phyloP scores from a whole-genome alignment of 1,140 invertebrate genomes.

The Bombus sylvicola region DNA sequence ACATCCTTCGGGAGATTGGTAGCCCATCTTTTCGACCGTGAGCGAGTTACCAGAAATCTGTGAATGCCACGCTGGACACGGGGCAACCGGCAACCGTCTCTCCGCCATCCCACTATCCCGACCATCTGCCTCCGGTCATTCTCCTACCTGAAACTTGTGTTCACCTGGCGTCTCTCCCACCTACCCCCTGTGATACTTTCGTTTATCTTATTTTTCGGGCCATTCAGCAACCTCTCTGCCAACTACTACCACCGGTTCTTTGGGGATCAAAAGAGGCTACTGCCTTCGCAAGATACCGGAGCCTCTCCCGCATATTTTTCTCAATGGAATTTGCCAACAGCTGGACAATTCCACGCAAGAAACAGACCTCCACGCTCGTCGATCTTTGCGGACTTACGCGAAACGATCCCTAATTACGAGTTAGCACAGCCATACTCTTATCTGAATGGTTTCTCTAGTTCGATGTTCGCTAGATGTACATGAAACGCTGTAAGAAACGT shows the following conservation, averaged over 20 bases:
- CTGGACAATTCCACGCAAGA: constrained; percentile 35
- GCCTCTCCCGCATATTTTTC: constrained; percentile 24
- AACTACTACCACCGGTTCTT: constrained; percentile 63
- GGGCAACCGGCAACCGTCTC: constrained; percentile 3
- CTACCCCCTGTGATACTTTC: constrained; percentile 58
- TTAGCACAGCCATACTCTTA: neutral
- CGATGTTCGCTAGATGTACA: neutral
- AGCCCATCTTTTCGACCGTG: neutral
- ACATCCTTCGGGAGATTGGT: neutral
- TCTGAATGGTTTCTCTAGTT: neutral
- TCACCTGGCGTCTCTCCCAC: constrained; percentile 62
- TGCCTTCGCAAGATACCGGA: constrained; percentile 18
- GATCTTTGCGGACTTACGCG: neutral
- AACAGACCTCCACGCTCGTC: neutral
- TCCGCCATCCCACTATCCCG: neutral
- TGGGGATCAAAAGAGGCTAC: constrained; percentile 29
- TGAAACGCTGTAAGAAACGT: neutral
- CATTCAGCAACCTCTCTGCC: constrained; percentile 62
- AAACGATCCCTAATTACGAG: neutral
- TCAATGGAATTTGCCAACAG: constrained; percentile 65
- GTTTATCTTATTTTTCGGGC: constrained; percentile 72
- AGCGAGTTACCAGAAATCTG: constrained; percentile 53
- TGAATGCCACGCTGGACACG: constrained; percentile 49
- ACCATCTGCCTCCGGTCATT: constrained; percentile 65
- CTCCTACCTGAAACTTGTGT: constrained; percentile 63